Conservation (phyloP, 1,140 invertebrate species). For the Drosophila seguyi region DNA sequence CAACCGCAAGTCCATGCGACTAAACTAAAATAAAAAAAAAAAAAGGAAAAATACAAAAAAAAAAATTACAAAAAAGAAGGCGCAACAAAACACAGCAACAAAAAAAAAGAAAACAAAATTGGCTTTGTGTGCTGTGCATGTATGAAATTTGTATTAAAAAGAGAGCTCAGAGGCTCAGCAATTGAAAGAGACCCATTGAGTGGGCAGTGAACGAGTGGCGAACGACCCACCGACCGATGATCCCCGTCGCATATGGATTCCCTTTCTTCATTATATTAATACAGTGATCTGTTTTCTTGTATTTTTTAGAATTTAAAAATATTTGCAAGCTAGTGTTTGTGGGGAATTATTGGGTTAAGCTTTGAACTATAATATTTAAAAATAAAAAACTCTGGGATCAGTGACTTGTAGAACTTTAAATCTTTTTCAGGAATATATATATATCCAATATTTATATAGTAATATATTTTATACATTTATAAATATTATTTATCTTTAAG, state of each 20-base stretch:
- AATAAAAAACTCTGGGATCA: too few relatives aligned
- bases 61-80: conserved; percentile 33
- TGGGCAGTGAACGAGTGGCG: conserved; percentile 35
- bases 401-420: neutral
- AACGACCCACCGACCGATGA: conserved; percentile 49
- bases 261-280: conserved; percentile 20
- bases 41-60: conserved; percentile 35
- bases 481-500: neutral
- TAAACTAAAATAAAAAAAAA: conserved; percentile 73
- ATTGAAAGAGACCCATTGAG: conserved; percentile 65
- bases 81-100: conserved; percentile 38
- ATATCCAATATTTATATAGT: too few relatives aligned
- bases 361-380: neutral
- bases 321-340: neutral
- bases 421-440: neutral
- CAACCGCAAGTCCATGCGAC: conserved; percentile 75
- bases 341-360: neutral
- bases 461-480: too few relatives aligned
- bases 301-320: neutral
- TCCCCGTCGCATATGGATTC: conserved; percentile 17
- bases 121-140: conserved; percentile 72
- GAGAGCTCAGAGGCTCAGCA: conserved; percentile 52
- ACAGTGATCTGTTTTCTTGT: conserved; percentile 1
- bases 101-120: conserved; percentile 53
- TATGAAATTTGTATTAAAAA: conserved; percentile 81